Percentiles rank a stretch among this genome's conserved stretches.
Evolutionary conservation across 2,888 invertebrate genomes (phyloP).

Genomic region (Petrolisthes manimaculis): DNA sequence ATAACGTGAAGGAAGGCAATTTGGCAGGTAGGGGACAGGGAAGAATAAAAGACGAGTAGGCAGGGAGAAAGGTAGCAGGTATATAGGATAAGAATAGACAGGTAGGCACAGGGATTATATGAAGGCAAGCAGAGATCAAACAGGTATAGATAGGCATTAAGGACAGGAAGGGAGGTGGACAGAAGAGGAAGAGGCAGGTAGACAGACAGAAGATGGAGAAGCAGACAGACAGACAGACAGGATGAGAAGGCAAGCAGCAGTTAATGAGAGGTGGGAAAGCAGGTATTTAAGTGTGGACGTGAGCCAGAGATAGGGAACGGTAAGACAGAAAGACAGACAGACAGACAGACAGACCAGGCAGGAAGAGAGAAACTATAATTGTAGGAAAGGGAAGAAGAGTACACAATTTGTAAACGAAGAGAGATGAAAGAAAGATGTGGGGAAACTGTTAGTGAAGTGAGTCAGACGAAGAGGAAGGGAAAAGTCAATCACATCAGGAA

Average conservation of each 20-base stretch:
- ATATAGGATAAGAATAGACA: not conserved
- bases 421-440: not conserved
- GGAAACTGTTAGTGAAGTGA: not conserved
- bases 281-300: too few relatives aligned
- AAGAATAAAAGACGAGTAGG: not conserved
- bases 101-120: not conserved
- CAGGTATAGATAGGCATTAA: not conserved
- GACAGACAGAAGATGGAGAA: not conserved
- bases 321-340: not conserved
- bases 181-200: not conserved
- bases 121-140: not conserved
- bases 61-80: not conserved
- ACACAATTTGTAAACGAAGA: not conserved
- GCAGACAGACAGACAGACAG: not conserved
- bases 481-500: not conserved
- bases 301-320: not conserved
- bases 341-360: not conserved
- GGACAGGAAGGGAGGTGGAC: not conserved
- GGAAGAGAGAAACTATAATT: not conserved
- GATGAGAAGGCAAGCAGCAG: not conserved
- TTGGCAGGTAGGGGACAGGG: not conserved
- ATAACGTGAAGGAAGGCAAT: not conserved
- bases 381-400: not conserved
- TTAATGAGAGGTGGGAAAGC: too few relatives aligned
- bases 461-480: not conserved